Base-by-base conservation (phyloP, 2,888 invertebrate genomes). In the Syritta pipiens region DNA sequence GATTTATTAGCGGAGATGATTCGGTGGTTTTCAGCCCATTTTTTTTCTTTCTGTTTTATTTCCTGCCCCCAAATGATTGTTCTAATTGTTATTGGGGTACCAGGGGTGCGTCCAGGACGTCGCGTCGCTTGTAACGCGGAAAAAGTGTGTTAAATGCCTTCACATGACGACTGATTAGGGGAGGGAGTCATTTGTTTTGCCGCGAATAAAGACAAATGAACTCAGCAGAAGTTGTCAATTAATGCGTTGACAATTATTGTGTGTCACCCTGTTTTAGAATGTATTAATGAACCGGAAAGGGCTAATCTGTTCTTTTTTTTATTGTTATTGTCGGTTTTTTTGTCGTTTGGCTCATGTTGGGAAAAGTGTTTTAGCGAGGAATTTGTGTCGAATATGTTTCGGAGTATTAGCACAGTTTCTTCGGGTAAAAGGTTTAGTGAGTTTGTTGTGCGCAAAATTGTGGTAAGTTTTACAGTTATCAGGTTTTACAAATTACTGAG, bases 1-100 rank as follows among this genome's bases (percentile, higher is more conserved):
- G 74, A 79, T 79, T 79, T 79, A 79, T 79, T 79, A 68, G 60
- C 60, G 35, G 62, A 79, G 79, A 79, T 79, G 79, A 79, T 79
- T 79, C 44, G 59, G 49, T 30, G 32, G n/a, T 65, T 72, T 72
- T 60, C n/a, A n/a, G n/a, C n/a, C n/a, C n/a, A n/a, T 20, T 48
- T 46, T 55, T 10, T 17, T 28, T 49, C 5, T 30, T 48, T 49
- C 5, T 24, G 2, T 1, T 20, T 30, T 9, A 17, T 40, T 10
- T 19, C 53, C 44, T 51, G 42, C 32, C 62, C 65, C 60, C 20
- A 44, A 74, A 74, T 68, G 79, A 67, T 68, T 74, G 55, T 62
- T 74, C 67, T 79, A 79, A 79, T 79, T 79, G 79, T 67, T 79
- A 79, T 74, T 79, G 67, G 48, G 19, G 37, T 40, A 48, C 30